Conservation (phyloP, 2,888 invertebrate genomes). For the Copidosoma aretas region DNA sequence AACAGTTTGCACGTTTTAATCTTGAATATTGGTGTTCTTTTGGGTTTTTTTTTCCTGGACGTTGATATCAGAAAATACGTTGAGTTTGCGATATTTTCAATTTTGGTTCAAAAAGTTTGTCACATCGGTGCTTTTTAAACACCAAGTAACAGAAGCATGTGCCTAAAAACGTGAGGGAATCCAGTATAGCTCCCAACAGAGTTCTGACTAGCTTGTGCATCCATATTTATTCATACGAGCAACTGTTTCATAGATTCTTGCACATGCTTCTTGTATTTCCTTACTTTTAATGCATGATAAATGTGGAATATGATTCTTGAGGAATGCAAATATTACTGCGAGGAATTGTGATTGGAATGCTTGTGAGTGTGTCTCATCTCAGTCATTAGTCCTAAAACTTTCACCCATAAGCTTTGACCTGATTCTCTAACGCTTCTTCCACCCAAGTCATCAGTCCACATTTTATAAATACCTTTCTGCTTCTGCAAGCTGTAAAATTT, state of each 20-base stretch:
- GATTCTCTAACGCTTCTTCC: slow-evolving; percentile 43
- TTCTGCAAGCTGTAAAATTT: slow-evolving; percentile 12
- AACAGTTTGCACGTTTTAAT: too few relatives aligned
- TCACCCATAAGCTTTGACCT: slow-evolving; percentile 47
- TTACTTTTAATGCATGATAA: not conserved
- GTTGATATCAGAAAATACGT: too few relatives aligned
- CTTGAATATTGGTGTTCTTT: too few relatives aligned
- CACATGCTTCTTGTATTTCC: not conserved
- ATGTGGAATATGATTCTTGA: slow-evolving; percentile 1
- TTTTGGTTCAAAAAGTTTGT: too few relatives aligned
- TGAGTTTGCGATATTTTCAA: too few relatives aligned
- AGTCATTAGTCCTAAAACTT: slow-evolving; percentile 48
- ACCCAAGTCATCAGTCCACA: slow-evolving; percentile 33
- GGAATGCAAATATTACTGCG: slow-evolving; percentile 11
- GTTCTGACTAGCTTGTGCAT: slow-evolving; percentile 1
- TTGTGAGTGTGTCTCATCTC: slow-evolving; percentile 25
- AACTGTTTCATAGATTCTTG: not conserved
- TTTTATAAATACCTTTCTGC: slow-evolving; percentile 34
- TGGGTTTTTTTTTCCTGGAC: too few relatives aligned
- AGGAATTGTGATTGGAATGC: slow-evolving; percentile 21
- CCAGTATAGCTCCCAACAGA: too few relatives aligned
- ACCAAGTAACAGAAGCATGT: too few relatives aligned
- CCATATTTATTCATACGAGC: not conserved
- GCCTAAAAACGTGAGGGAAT: too few relatives aligned
- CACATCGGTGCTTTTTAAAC: too few relatives aligned